A percentile compares a stretch with the other conserved stretches of the same genome.
Evolutionary conservation across 1,140 invertebrate species (phyloP).

Genomic region (Neodiprion fabricii): DNA sequence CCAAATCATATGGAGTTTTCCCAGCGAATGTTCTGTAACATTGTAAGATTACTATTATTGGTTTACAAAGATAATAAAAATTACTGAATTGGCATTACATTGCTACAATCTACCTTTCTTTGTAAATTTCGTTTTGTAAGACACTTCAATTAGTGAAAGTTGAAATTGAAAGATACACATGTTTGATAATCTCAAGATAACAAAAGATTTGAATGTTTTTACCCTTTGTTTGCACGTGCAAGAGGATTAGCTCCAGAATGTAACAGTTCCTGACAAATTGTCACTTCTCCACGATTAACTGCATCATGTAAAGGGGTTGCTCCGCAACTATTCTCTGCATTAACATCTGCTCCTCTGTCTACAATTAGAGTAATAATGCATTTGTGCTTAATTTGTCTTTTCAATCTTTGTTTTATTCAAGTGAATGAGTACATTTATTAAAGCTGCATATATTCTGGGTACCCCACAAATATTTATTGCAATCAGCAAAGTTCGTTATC

Average conservation of each 20-base stretch:
- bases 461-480: too few species aligned
- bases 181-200: too few species aligned
- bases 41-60: conserved; percentile 20
- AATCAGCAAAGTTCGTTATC: not conserved
- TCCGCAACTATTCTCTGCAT: conserved; percentile 65
- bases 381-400: too few species aligned
- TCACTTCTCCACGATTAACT: conserved; percentile 64
- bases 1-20: conserved; percentile 60
- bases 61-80: conserved; percentile 13
- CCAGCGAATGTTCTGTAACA: conserved; percentile 58
- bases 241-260: conserved; percentile 66
- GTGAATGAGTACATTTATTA: too few species aligned
- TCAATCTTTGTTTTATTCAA: conserved; percentile 9
- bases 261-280: conserved; percentile 66
- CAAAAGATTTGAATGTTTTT: conserved; percentile 19
- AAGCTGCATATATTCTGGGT: too few species aligned
- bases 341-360: conserved; percentile 65
- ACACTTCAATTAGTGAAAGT: too few species aligned
- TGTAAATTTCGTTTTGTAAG: too few species aligned
- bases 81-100: conserved; percentile 12
- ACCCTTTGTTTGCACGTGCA: conserved; percentile 65
- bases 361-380: conserved; percentile 6
- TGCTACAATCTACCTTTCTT: not conserved
- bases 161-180: too few species aligned
- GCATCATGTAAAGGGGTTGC: conserved; percentile 72